A percentile compares a stretch with the other conserved stretches of the same genome.
Conservation (phyloP, 2,113 vertebrate species). For the Morone chrysops region DNA sequence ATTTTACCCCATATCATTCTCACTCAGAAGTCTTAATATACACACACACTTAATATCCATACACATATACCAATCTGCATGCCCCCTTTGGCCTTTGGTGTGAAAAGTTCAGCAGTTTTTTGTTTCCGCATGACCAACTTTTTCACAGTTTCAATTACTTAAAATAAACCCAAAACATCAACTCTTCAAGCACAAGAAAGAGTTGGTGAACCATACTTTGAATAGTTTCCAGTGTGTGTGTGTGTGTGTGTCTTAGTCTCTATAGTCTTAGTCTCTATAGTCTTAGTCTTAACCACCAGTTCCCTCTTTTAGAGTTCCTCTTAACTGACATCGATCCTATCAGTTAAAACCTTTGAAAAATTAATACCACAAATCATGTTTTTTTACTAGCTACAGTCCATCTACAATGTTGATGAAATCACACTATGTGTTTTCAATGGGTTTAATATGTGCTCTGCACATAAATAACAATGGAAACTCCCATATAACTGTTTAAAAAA, state of each 20-base stretch:
- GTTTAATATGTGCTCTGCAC: not conserved
- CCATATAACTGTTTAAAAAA: not conserved
- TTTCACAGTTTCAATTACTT: not conserved
- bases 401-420: not conserved
- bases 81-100: not conserved
- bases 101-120: not conserved
- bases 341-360: not conserved
- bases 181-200: not conserved
- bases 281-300: not conserved
- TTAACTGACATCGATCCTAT: not conserved
- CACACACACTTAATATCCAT: too few species aligned
- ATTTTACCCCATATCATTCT: too few species aligned
- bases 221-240: too few species aligned
- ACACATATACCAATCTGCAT: too few species aligned
- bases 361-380: constrained; percentile 9
- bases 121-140: not conserved
- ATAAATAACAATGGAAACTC: not conserved
- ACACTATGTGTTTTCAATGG: not conserved
- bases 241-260: too few species aligned
- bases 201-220: not conserved
- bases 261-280: too few species aligned
- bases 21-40: not conserved
- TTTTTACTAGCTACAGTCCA: not conserved
- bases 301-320: constrained; percentile 63
- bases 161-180: not conserved